A percentile compares a stretch with the other conserved stretches of the same genome.
Conservation (phyloP, 2,113 vertebrate genomes). For the Trogon melanurus region DNA sequence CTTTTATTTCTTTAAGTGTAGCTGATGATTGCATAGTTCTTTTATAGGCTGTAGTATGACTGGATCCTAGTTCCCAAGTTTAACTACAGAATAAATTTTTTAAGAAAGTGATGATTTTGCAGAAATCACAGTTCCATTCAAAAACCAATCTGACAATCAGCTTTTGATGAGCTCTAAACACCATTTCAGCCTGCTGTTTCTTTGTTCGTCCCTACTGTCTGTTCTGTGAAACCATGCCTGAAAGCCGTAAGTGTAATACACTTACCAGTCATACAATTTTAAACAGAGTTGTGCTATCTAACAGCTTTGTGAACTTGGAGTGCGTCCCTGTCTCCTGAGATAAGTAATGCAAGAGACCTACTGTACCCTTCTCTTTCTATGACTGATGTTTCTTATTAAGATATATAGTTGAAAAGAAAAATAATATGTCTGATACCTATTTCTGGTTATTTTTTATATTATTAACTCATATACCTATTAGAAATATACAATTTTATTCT, state of each 20-base stretch:
- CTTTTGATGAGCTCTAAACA: neutral
- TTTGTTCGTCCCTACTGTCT: constrained; percentile 12
- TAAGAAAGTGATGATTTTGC: neutral
- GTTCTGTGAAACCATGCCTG: constrained; percentile 34
- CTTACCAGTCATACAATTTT: constrained; percentile 48
- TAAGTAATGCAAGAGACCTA: neutral
- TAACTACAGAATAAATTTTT: neutral
- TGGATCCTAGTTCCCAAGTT: neutral
- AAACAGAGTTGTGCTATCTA: constrained; percentile 35
- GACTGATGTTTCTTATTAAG: neutral
- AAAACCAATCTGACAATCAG: neutral
- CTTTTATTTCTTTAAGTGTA: neutral
- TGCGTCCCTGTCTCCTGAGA: neutral
- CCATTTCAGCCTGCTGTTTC: neutral
- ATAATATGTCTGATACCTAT: neutral
- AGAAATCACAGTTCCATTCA: neutral
- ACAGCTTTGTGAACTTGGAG: neutral
- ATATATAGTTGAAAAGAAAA: neutral
- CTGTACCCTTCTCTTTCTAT: neutral
- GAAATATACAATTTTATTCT: neutral
- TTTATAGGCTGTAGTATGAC: neutral
- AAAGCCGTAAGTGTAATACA: constrained; percentile 25
- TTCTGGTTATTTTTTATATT: neutral
- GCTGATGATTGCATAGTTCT: neutral
- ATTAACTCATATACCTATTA: neutral